Evolutionary conservation across 2,888 invertebrate genomes (phyloP).

Genomic region (Crioceris asparagi): DNA sequence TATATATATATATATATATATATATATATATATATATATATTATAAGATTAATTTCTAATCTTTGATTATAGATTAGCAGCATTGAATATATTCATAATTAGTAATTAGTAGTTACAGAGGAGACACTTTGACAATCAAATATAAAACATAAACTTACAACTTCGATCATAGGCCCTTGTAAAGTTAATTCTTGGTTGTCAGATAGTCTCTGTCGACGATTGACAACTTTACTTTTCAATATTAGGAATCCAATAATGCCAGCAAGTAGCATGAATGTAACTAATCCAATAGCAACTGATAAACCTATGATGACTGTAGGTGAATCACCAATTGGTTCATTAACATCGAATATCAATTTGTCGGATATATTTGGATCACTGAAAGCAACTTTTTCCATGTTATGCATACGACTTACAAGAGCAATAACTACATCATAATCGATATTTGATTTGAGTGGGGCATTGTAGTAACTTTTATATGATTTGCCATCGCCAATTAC

Average conservation of each 20-base stretch:
- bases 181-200: slow-evolving; percentile 60
- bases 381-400: slow-evolving; percentile 54
- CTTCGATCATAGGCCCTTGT: slow-evolving; percentile 69
- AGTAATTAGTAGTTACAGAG: no score
- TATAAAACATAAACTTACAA: no score
- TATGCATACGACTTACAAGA: slow-evolving; percentile 56
- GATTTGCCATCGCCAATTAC: slow-evolving; percentile 63
- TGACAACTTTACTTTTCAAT: slow-evolving; percentile 41
- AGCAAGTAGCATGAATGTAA: slow-evolving; percentile 52
- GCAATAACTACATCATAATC: slow-evolving; percentile 61
- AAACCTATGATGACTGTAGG: slow-evolving; percentile 36
- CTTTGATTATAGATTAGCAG: no score
- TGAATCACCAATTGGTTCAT: slow-evolving; percentile 35
- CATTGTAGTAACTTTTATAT: slow-evolving; percentile 69
- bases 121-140: neutral
- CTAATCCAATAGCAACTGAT: slow-evolving; percentile 57
- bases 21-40: no score
- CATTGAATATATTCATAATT: no score
- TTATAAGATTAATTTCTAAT: no score
- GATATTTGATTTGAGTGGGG: slow-evolving; percentile 51
- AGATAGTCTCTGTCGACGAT: slow-evolving; percentile 39
- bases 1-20: no score
- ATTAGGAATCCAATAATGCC: slow-evolving; percentile 53
- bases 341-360: slow-evolving; percentile 42
- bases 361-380: slow-evolving; percentile 35